Base-by-base conservation (phyloP, 2,888 invertebrate genomes). In the Gryllus longicercus region DNA sequence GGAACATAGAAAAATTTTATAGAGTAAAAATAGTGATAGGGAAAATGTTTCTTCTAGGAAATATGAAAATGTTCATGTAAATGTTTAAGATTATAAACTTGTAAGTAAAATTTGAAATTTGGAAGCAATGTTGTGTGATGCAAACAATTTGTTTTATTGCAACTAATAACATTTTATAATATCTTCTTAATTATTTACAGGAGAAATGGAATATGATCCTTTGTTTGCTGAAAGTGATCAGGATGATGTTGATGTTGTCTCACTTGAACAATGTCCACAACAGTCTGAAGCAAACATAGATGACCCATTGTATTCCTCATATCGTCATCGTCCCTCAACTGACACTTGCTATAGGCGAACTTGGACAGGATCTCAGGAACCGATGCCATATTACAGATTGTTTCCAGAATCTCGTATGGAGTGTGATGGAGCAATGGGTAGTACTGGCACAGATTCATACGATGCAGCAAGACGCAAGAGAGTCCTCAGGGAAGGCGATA, bases 161-260 rank as follows among this genome's bases (percentile, higher is more conserved):
- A 74, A 11, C 10, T 14, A 14, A 18, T 11, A 18, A 74, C 74
- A 10, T 79, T 79, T 63, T 50, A 11, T 38, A 80, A 12, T 12
- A 11, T 74, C 10, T 74, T 74, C 11, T 14, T 38, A 0, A 25
- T 23, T 25, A 25, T 76, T 86, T 90, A 84, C 89, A 88, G 91
- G 90, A 84, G 91, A 91, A 85, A 91, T 91, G 90, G 91, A 92
- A 83, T 91, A 90, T 86, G 91, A 91, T 82, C 90, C 90, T 83
- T 86, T 92, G 81, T 92, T 92, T 87, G 91, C 91, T 80, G 91
- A 91, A 84, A 91, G 91, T 86, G 92, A 91, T 85, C 81, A 80
- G n/a, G 91, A 92, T 83, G 89, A 91, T 82, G 89, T 86, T 63
- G 87, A 88, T 79, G 85, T 87, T 78, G 84, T 86, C 75, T 80